phyloP scores from a whole-genome alignment of 2,113 vertebrate genomes.

The Henicopernis longicauda region DNA sequence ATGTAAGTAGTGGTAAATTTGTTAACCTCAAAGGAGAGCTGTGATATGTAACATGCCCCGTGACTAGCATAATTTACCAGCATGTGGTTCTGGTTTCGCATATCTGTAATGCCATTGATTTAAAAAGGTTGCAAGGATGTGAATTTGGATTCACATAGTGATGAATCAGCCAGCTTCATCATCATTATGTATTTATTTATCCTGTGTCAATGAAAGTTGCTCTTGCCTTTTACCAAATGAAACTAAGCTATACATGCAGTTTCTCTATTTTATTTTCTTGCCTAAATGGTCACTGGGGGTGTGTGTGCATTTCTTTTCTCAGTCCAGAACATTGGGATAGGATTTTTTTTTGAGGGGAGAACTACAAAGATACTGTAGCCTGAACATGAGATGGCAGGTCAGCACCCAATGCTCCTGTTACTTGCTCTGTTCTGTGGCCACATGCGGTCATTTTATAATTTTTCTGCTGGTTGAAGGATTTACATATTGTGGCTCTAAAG shows the following conservation, averaged over 20 bases:
- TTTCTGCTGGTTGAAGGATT: neutral
- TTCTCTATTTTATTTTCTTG: neutral
- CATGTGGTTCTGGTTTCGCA: neutral
- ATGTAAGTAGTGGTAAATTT: neutral
- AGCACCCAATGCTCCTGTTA: neutral
- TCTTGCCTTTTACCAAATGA: neutral
- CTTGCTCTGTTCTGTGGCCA: neutral
- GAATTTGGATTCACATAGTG: neutral
- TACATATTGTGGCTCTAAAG: neutral
- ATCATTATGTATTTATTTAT: neutral
- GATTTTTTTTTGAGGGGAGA: neutral
- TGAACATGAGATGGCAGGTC: neutral
- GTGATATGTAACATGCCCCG: accelerated
- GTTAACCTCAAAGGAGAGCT: neutral
- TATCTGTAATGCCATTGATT: neutral
- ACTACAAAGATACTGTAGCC: neutral
- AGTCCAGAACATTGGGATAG: neutral
- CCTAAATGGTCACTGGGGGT: neutral
- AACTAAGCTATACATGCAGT: neutral
- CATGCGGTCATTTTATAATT: neutral
- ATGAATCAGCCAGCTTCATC: neutral
- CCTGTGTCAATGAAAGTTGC: neutral
- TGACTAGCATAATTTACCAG: neutral
- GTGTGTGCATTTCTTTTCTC: neutral
- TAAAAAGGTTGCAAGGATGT: neutral